Percentiles rank a stretch among this genome's conserved stretches.
These are phyloP conservation scores for Choristoneura rosaceana DNA, from an alignment of 2,888 invertebrate species.

Conservation along the genomic window DNA sequence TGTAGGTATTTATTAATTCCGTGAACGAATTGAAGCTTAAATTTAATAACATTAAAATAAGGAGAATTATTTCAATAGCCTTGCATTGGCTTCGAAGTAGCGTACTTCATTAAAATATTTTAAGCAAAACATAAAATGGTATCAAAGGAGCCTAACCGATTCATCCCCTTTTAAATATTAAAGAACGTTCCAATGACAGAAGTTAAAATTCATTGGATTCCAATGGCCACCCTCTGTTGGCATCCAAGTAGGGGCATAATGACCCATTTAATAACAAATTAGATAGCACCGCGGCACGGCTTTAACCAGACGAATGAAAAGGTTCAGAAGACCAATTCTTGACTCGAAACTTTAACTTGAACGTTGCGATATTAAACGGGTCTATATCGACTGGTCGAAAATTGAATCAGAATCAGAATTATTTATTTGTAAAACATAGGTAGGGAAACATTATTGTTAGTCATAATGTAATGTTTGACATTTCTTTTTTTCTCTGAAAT, in stretches of 20 bases:
- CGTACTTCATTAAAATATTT: constrained; percentile 43
- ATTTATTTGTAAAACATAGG: too few species aligned
- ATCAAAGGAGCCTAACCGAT: constrained; percentile 61
- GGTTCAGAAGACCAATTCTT: constrained; percentile 46
- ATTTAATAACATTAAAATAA: too few species aligned
- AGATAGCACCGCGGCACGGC: constrained; percentile 61
- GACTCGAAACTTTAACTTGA: background rate
- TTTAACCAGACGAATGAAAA: constrained; percentile 64
- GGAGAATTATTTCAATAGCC: too few species aligned
- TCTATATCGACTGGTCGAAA: too few species aligned
- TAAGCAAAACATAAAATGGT: constrained; percentile 44
- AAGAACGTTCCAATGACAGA: constrained; percentile 67
- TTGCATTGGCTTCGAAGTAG: background rate
- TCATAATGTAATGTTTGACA: too few species aligned
- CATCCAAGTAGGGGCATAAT: constrained; percentile 72
- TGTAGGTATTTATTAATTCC: too few species aligned
- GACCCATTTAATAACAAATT: constrained; percentile 83
- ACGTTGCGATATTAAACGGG: background rate
- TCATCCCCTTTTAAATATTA: constrained; percentile 71
- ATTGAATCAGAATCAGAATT: too few species aligned
- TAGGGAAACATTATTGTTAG: too few species aligned
- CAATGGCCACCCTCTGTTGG: constrained; percentile 66
- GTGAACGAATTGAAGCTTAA: too few species aligned
- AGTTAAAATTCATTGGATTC: constrained; percentile 80
- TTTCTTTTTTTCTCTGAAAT: too few species aligned